Conservation (phyloP, 2,113 vertebrate genomes). For the Melanotaenia duboulayi region DNA sequence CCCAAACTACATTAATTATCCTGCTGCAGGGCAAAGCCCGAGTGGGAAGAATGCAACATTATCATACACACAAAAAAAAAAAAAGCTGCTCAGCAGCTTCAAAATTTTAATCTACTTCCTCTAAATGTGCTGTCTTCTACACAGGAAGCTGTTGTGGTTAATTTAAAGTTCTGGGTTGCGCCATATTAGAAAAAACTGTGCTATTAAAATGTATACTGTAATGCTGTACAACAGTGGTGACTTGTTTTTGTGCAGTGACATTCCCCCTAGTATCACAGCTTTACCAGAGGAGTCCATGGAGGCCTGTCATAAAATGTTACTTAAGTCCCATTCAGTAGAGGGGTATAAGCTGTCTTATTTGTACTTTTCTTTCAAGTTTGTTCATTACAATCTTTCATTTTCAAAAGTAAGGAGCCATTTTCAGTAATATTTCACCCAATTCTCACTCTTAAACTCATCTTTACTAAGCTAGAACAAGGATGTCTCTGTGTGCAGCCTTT, state of each 20-base stretch:
- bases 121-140: constrained; percentile 12
- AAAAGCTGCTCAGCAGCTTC: constrained; percentile 18
- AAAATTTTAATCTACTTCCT: constrained; percentile 26
- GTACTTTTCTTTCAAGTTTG: neutral
- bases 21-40: constrained; percentile 1
- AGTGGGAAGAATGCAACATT: constrained; percentile 26
- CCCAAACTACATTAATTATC: constrained; percentile 29
- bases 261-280: neutral
- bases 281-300: neutral
- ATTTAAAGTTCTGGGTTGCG: constrained; percentile 30
- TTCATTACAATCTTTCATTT: neutral
- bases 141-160: constrained; percentile 31
- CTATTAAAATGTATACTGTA: constrained; percentile 1
- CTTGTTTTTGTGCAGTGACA: constrained; percentile 16
- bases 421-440: neutral
- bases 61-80: neutral
- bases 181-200: constrained; percentile 1
- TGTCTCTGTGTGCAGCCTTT: constrained; percentile 21
- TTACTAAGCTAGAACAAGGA: constrained; percentile 11
- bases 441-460: neutral
- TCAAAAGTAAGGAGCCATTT: neutral
- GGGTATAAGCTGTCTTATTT: neutral
- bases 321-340: too few species aligned
- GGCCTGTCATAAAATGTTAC: neutral
- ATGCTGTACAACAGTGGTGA: neutral